These are phyloP conservation scores for Anastrepha obliqua DNA, from an alignment of 1,140 invertebrate species.

Conservation along the genomic window DNA sequence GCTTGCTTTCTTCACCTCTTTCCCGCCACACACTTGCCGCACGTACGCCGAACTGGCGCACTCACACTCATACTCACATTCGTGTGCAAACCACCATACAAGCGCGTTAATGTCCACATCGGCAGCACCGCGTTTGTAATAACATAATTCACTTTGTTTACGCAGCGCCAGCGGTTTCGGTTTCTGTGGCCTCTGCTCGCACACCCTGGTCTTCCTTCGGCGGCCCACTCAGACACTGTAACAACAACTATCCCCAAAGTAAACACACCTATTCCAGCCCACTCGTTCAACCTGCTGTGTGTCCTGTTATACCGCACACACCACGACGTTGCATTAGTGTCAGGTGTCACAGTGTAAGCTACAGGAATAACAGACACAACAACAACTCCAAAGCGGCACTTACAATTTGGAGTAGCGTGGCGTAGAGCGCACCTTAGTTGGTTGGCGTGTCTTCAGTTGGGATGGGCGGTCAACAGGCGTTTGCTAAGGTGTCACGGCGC, in stretches of 20 bases:
- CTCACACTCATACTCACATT: neutral
- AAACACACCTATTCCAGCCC: neutral
- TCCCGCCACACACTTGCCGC: neutral
- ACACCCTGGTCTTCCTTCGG: neutral
- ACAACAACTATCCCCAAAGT: neutral
- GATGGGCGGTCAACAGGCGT: neutral
- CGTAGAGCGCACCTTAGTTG: neutral
- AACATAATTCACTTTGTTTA: constrained; percentile 52
- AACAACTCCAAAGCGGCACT: neutral
- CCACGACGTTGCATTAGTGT: neutral
- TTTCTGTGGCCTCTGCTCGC: constrained; percentile 22
- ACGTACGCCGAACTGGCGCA: neutral
- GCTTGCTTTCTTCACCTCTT: neutral
- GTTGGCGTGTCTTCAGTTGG: neutral
- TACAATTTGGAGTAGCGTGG: neutral
- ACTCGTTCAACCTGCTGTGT: neutral
- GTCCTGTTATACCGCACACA: neutral
- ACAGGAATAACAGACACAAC: neutral
- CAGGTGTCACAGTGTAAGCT: constrained; percentile 23
- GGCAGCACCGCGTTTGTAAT: constrained; percentile 40
- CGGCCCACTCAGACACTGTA: neutral
- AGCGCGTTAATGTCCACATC: constrained; percentile 51
- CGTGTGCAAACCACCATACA: neutral
- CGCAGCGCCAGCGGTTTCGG: constrained; percentile 45
- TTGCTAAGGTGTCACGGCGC: neutral